A percentile compares a stretch with the other conserved stretches of the same genome.
Evolutionary conservation across 2,113 vertebrate genomes (phyloP).

Genomic region (Glareola pratincola): DNA sequence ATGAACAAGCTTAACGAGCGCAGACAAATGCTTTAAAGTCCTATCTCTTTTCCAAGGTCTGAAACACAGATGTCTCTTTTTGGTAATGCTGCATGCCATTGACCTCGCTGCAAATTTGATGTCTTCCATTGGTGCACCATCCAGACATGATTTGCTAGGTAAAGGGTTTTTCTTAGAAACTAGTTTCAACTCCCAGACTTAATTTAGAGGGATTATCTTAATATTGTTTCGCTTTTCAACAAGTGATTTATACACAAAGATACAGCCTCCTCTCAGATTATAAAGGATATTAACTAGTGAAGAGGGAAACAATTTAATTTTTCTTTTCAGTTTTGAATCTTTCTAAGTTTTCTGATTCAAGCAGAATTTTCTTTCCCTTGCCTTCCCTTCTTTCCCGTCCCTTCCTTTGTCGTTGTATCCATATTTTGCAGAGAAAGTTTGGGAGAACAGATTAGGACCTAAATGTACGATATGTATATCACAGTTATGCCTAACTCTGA

Average conservation of each 20-base stretch:
- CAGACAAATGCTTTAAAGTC: conserved; percentile 63
- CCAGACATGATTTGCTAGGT: conserved; percentile 18
- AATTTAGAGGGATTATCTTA: not conserved
- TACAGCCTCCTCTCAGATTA: not conserved
- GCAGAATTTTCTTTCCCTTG: not conserved
- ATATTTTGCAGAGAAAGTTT: not conserved
- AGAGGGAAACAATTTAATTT: not conserved
- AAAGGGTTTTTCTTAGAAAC: not conserved
- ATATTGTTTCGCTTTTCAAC: not conserved
- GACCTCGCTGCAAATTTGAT: conserved; percentile 22
- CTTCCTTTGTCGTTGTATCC: not conserved
- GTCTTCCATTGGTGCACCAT: not conserved
- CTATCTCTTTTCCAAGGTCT: conserved; percentile 62
- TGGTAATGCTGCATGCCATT: conserved; percentile 58
- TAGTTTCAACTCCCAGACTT: not conserved
- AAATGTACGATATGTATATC: not conserved
- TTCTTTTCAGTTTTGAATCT: not conserved
- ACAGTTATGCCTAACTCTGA: not conserved
- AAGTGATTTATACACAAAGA: not conserved
- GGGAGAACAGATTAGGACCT: not conserved
- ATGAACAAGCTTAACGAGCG: conserved; percentile 34
- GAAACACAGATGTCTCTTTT: conserved; percentile 73
- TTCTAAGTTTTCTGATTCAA: not conserved
- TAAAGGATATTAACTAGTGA: not conserved
- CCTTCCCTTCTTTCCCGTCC: not conserved